phyloP scores from a whole-genome alignment of 1,140 invertebrate genomes.

The Stegodyphus mimosarum region DNA sequence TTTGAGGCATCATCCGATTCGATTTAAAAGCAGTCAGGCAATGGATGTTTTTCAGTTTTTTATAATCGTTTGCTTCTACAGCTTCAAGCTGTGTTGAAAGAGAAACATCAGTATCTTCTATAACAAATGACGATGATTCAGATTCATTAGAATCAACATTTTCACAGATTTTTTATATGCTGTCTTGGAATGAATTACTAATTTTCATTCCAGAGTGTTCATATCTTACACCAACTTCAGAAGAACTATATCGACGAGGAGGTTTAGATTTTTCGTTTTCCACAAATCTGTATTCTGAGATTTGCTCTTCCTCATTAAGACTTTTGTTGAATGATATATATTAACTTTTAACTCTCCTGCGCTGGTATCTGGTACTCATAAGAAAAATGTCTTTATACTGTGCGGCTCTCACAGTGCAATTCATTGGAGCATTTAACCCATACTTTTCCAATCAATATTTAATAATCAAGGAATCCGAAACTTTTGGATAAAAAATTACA shows the following conservation, averaged over 20 bases:
- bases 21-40: slow-evolving; percentile 20
- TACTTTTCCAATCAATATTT: too few relatives aligned
- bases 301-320: slow-evolving; percentile 48
- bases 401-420: too few relatives aligned
- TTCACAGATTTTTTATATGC: slow-evolving; percentile 48
- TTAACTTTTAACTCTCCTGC: not conserved
- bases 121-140: not conserved
- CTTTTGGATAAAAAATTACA: too few relatives aligned
- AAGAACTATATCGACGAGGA: slow-evolving; percentile 20
- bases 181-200: slow-evolving; percentile 54
- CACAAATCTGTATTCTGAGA: slow-evolving; percentile 29
- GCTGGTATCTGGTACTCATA: too few relatives aligned
- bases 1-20: slow-evolving; percentile 26
- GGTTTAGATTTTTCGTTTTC: slow-evolving; percentile 26
- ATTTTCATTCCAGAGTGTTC: slow-evolving; percentile 1
- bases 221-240: slow-evolving; percentile 7
- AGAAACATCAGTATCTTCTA: not conserved
- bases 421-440: too few relatives aligned
- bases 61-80: not conserved
- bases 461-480: too few relatives aligned
- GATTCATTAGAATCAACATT: slow-evolving; percentile 2
- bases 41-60: not conserved
- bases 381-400: too few relatives aligned
- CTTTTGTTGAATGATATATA: slow-evolving; percentile 49
- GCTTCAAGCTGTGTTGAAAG: not conserved